Base-by-base conservation (phyloP, 2,797 vertebrate genomes). In the Crenichthys baileyi region DNA sequence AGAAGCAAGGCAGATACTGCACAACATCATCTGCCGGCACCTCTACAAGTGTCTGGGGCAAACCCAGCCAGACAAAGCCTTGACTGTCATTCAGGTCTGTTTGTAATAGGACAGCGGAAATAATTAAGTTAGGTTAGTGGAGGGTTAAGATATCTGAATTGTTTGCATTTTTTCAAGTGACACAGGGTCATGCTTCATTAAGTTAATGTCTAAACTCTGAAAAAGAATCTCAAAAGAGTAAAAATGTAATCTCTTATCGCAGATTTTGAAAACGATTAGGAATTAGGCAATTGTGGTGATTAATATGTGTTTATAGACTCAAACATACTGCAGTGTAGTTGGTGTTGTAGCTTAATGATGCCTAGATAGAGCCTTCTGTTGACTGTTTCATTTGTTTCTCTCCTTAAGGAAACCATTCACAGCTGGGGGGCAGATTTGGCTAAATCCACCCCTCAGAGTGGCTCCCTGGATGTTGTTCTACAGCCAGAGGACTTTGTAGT, bases 21-120 rank as follows among this genome's bases (percentile, higher is more conserved):
- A 2, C 29, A 97, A 98, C 88, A 91, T 99, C 61, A 81, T 96
- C 78, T 85, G 80, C 7, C 95, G 98, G 7, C 92, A 95, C 26
- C 95, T 99, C 3, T 99, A 98, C 89, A 99, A 96, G 79, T 98
- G 87, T 88, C 81, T 99, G 82, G 97, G 98, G 60, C 95, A 99
- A 93, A 98, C 97, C 22, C 96, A 95, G 39, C 89, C 97, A 1
- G 44, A 85, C 0, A 13, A 41, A 3, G 0, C 29, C 18, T 2
- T 76, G 2, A 79, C 7, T 1, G 92, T 96, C 79, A 78, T 74
- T 16, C 88, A 87, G 96, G 98, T 99, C 84, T 81, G 91, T 61
- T 73, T 44, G 1, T 75, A 29, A 24, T 61, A 60, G 13, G 48
- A 12, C 24, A 76, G 75, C n/a, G 55, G 55, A 29, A 18, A 4